Evolutionary conservation across 1,140 invertebrate genomes (phyloP), one percentile per base, ranked within the genome.

Genomic region (Dufourea novaeangliae): DNA sequence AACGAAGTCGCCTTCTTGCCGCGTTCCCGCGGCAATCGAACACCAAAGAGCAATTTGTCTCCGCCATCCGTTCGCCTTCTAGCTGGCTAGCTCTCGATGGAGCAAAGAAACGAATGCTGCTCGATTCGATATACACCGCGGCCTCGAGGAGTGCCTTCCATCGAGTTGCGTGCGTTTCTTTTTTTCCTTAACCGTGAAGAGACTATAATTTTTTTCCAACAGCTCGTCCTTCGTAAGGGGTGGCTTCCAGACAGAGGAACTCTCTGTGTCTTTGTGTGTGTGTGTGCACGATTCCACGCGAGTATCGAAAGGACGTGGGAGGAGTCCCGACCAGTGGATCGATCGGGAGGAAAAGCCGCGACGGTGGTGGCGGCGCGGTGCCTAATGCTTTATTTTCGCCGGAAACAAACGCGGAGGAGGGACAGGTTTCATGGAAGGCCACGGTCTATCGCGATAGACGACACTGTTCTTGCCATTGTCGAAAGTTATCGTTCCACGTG

Each of bases 21-120:
- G 22, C 50, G 34, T 44, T 32, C n/a, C 3, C n/a, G n/a, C 62
- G 10, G 37, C 52, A 52, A 75, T 73, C 17, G 62, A 67, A 34
- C 72, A 39, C 12, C 50, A 17, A n/a, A 14, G 17, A 44, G 63
- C 50, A 68, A 75, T 75, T 75, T 68, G 64, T 75, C 63, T 75
- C 67, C 27, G 50, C 62, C 63, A n/a, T n/a, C 14, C 63, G 20
- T 63, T n/a, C n/a, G 11, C 29, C 8, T 27, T 29, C n/a, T 32
- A 5, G 11, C 3, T 8, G 29, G 10, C n/a, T 44, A 37, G 56
- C 10, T 27, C 27, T 29, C 14, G 50, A 14, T n/a, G 62, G 63
- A 25, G 11, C 25, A 74, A 56, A 74, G 62, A 56, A 56, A 52
- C 22, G 20, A 50, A 27, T 59, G n/a, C n/a, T 6, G 12, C 32